Base-by-base conservation (phyloP, 2,113 vertebrate species). In the Trichomycterus rosablanca region DNA sequence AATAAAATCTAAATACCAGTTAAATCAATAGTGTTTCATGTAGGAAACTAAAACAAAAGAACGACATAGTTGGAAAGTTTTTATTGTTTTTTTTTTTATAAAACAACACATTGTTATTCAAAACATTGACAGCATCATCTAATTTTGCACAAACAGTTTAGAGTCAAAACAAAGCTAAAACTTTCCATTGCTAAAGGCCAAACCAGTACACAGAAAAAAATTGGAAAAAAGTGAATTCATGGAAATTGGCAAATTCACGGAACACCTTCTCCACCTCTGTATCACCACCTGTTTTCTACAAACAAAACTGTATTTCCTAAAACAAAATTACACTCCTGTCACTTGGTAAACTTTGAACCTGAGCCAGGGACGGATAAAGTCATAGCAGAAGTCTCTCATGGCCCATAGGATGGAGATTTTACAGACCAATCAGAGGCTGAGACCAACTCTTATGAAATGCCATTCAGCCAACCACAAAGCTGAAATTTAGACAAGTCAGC, bases 111-210 rank as follows among this genome's bases (percentile, higher is more conserved):
- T 8, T 55, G 50, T 20, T 57, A 18, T 42, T 39, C 46, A 51
- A 12, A 12, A 37, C 34, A 37, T 4, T 37, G 12, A 37, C 5
- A 37, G 34, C 12, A 37, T 10, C n/a, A n/a, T 77, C 53, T 51
- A 74, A 82, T 81, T 48, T 80, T 78, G 80, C 77, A 83, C 80
- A 79, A 71, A 45, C 40, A 84, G 80, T 84, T 84, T 84, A 53
- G 69, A 67, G 64, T 79, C 72, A 40, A 73, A 82, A 84, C 83
- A 84, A 69, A 66, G 67, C 74, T 73, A 78, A 71, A 59, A 73
- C 70, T 81, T 84, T 81, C 81, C 81, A 78, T 72, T 71, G 43
- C 75, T 76, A 67, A 70, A 72, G 71, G 69, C 72, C 76, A 63
- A 58, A 53, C 69, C 57, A 26, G 44, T 66, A 62, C 46, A 54